Conservation (phyloP, 2,113 vertebrate species). For the Enhydra lutris region DNA sequence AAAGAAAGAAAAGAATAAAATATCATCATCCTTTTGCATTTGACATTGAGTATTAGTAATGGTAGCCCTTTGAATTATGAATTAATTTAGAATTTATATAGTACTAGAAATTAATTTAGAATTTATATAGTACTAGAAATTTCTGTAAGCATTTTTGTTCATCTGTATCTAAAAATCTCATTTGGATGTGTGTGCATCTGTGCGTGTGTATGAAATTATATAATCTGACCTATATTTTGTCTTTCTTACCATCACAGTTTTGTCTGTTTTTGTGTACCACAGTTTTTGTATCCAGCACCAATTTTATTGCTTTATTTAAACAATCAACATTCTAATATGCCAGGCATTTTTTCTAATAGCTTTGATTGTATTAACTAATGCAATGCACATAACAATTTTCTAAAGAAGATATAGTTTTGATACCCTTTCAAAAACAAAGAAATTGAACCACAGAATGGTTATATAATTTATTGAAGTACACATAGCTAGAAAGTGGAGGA, state of each 20-base stretch:
- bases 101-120: neutral
- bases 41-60: neutral
- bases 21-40: neutral
- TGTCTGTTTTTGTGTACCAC: neutral
- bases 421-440: neutral
- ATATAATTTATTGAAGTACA: neutral
- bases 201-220: neutral
- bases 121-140: neutral
- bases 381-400: neutral
- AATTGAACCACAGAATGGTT: neutral
- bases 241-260: neutral
- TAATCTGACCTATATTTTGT: neutral
- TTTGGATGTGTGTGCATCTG: neutral
- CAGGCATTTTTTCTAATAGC: neutral
- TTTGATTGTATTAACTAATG: neutral
- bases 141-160: neutral
- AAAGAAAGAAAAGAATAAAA: neutral
- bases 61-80: neutral
- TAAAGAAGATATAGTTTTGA: neutral
- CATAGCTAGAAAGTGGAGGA: neutral
- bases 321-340: neutral
- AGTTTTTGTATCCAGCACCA: neutral
- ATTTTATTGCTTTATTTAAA: conserved; percentile 14
- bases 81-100: neutral
- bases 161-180: neutral